Base-by-base conservation (phyloP, 2,113 vertebrate species). In the Sturnus vulgaris region DNA sequence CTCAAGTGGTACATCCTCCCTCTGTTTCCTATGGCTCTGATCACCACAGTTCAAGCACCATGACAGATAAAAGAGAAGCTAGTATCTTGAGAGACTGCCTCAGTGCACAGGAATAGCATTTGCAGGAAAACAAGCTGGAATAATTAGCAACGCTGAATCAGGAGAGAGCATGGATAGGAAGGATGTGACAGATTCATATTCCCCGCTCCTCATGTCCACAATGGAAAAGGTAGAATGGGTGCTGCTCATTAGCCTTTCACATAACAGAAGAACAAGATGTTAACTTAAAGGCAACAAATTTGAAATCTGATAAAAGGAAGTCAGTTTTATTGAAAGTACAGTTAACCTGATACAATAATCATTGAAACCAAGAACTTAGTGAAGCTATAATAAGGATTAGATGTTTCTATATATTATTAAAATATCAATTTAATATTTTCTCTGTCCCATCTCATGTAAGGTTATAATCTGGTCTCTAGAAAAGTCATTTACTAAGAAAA, bases 161-260 rank as follows among this genome's bases (percentile, higher is more conserved):
- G 61, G 55, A 92, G 33, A 86, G 10, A 31, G 25, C 24, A 40
- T 33, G 55, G 53, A 24, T 53, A 70, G 76, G 59, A 79, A 76
- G 27, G 42, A 86, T 1, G 1, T 44, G 64, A 72, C 31, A 66
- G 61, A 55, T 59, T 40, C 14, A 2, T 33, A 53, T 31, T 44
- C 11, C 15, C 5, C 0, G 1, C 7, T 30, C 10, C 8, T 61
- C 25, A 2, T 21, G 33, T 42, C 35, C 0, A 0, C 47, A 33
- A 21, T 7, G 44, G 61, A 76, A 53, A 84, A 92, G 60, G 55
- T 81, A 82, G 82, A 91, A 73, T 31, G 22, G 15, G 6, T 56
- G 47, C 65, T 68, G 33, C 24, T 64, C 18, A 37, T 57, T 31
- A 90, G 40, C 27, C 68, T 68, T 60, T 78, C 47, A 4, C 9